These are phyloP conservation scores for Myotis daubentonii DNA, from an alignment of 2,797 vertebrate genomes.

Conservation along the genomic window DNA sequence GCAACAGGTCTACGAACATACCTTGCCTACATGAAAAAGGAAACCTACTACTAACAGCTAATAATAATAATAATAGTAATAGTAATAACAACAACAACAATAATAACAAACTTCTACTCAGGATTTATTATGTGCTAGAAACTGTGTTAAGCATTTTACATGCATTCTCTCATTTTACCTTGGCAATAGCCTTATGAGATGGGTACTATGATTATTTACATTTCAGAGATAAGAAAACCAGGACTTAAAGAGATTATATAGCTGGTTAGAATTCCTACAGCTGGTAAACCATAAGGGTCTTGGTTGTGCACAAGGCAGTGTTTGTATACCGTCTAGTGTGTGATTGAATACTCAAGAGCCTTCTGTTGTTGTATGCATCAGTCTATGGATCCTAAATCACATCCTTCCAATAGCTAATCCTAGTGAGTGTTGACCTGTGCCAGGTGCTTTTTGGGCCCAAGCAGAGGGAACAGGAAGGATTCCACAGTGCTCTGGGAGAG, in stretches of 20 bases:
- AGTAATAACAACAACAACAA: background rate
- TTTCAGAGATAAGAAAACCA: background rate
- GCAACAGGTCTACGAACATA: background rate
- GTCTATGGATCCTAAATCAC: background rate
- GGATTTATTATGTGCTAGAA: background rate
- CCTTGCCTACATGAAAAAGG: slow-evolving; percentile 1
- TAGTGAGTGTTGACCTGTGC: background rate
- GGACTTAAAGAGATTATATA: background rate
- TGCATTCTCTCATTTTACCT: background rate
- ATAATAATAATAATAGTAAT: background rate
- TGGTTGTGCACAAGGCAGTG: background rate
- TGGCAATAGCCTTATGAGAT: background rate
- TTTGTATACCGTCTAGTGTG: background rate
- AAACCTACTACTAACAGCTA: background rate
- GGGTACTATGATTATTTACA: background rate
- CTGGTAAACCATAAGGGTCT: background rate
- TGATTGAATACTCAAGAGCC: background rate
- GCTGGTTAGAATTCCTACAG: background rate
- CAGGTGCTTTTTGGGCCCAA: background rate
- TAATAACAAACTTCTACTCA: background rate
- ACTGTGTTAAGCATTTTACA: background rate
- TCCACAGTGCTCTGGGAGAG: background rate
- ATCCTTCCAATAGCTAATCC: background rate
- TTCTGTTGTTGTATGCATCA: background rate
- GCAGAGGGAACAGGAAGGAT: background rate